Base-by-base conservation (phyloP, 2,113 vertebrate genomes). In the Cettia cetti region DNA sequence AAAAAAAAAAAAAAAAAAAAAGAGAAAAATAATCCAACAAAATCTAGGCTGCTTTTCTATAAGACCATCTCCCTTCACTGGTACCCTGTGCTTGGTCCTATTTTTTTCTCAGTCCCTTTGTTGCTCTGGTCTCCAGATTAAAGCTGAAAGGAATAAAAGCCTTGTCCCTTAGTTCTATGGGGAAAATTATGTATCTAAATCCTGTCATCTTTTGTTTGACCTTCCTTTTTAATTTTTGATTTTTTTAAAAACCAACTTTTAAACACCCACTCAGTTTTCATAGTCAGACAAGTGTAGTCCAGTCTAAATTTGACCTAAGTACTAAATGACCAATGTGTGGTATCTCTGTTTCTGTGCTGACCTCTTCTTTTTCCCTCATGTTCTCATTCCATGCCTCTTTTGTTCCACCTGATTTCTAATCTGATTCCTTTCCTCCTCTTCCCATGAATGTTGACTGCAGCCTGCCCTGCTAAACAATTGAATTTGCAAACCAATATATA, bases 401-500 rank as follows among this genome's bases (percentile, higher is more conserved):
- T 95, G 92, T 96, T 92, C 92, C 79, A 78, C 44, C 30, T 63
- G 89, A 83, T 95, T 95, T 93, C 75, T 93, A 92, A 94, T 95
- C 75, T 93, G 37, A 93, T 94, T 82, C 86, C 31, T 79, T 94
- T 90, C 88, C 77, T 79, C 16, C 50, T 72, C 28, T 72, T 76
- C 11, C 93, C 63, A n/a, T 9, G 44, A 74, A 40, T n/a, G 60
- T 77, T 88, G 68, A 21, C 93, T 96, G 57, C 82, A 77, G 69
- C 53, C 82, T 64, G 53, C 77, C 53, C 49, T 66, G 89, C 87
- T 88, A 95, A 95, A 92, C 76, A 82, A 96, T 92, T 4, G 3
- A 69, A 96, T 94, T 97, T 96, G 76, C 83, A 96, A 96, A 94
- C 69, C 93, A 96, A 96, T 95, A 95, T 96, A 86, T 93, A 92